A percentile compares a stretch with the other conserved stretches of the same genome.
Evolutionary conservation across 2,888 invertebrate species (phyloP).

Genomic region (Coecobrya sp.): DNA sequence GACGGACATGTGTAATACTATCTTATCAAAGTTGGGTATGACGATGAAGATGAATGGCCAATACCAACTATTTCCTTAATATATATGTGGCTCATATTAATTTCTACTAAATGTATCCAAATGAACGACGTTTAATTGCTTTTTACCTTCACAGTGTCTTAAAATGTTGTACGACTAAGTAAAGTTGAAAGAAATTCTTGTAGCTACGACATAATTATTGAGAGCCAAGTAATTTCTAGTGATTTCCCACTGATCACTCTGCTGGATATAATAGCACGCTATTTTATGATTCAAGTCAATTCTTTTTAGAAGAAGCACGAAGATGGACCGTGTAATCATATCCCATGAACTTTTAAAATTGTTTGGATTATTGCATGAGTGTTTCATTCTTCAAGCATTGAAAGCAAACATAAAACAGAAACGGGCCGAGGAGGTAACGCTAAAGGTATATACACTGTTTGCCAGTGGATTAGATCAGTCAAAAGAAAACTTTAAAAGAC

Average conservation of each 20-base stretch:
- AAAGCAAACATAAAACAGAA: constrained; percentile 71
- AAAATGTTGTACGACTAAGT: neutral
- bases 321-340: constrained; percentile 8
- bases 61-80: neutral
- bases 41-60: neutral
- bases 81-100: too few relatives aligned
- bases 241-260: constrained; percentile 66
- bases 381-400: constrained; percentile 10
- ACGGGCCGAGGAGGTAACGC: neutral
- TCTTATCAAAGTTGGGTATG: neutral
- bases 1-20: constrained; percentile 19
- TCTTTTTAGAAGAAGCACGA: neutral
- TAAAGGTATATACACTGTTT: neutral
- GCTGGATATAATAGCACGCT: constrained; percentile 53
- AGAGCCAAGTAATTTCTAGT: constrained; percentile 1
- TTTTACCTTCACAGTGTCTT: neutral
- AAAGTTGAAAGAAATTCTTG: neutral
- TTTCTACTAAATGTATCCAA: too few relatives aligned
- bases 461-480: neutral
- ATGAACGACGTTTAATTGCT: constrained; percentile 31
- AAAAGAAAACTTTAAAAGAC: constrained; percentile 57
- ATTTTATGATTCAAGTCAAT: constrained; percentile 7
- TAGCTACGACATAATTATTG: neutral
- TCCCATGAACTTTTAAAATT: constrained; percentile 15
- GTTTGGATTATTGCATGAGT: constrained; percentile 6